Base-by-base conservation (phyloP, 2,113 vertebrate genomes). In the human region DNA sequence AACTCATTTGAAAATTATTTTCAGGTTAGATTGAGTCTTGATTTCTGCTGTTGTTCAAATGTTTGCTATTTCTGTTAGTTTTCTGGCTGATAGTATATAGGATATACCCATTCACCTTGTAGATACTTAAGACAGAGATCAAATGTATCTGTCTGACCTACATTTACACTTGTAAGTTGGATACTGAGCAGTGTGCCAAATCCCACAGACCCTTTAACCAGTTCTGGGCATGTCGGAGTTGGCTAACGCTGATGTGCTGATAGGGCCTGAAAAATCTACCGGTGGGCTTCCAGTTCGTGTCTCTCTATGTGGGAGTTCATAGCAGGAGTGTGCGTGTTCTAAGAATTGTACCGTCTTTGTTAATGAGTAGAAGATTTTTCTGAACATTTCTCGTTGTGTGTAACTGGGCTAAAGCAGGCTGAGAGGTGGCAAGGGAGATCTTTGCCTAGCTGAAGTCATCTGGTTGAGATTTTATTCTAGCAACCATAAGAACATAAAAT, bases 131-230 rank as follows among this genome's bases (percentile, higher is more conserved):
- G 35, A 48, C 9, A 4, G 22, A 6, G 85, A 8, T 8, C 22
- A 35, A 22, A 6, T 32, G 4, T 14, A 0, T 20, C 27, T 55
- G 4, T 52, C 61, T 23, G 68, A n/a, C 45, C 66, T 48, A 0
- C 25, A 17, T 45, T 27, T 38, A 23, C 1, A 12, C 35, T 75
- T 16, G 25, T 40, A 6, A 50, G 35, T 40, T 30, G 12, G 89
- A 17, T 5, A 0, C 9, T 25, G 0, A 70, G 59, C 45, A 27
- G 11, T 8, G n/a, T 35, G 64, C 40, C 40, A 1, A 2, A 0
- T 57, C 78, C 25, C 20, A 8, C 38, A n/a, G 76, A 32, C 57
- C 66, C 23, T n/a, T n/a, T 22, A 5, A 5, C 27, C 9, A 2
- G 55, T 25, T 70, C 43, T 20, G 89, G 50, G 40, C 7, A 0